Percentiles rank a stretch among this genome's conserved stretches.
Conservation (phyloP, 2,888 invertebrate species). For the Candidula unifasciata region DNA sequence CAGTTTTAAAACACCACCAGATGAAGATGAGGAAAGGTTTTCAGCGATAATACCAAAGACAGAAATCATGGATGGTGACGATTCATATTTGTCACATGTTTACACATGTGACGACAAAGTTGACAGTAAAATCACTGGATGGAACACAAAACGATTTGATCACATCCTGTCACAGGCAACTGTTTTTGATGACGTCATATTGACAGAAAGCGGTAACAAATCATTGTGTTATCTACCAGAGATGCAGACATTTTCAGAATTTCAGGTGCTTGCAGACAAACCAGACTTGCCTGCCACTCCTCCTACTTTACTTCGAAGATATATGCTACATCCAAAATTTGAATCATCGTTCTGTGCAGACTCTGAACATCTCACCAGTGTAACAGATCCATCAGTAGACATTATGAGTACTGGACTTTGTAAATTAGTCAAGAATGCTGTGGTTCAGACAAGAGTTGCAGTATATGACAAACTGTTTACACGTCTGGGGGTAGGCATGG, state of each 20-base stretch:
- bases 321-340: conserved; percentile 41
- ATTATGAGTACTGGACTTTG: conserved; percentile 33
- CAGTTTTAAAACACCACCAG: not conserved
- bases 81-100: conserved; percentile 16
- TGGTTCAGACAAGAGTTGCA: conserved; percentile 40
- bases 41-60: conserved; percentile 12
- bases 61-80: conserved; percentile 35
- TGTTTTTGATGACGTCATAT: conserved; percentile 47
- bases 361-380: conserved; percentile 9
- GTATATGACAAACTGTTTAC: conserved; percentile 51
- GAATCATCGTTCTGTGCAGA: conserved; percentile 43
- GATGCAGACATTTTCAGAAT: not conserved
- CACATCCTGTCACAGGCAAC: conserved; percentile 47
- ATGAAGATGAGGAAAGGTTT: conserved; percentile 16
- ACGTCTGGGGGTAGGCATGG: conserved; percentile 49
- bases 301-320: conserved; percentile 17
- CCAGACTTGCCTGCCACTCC: conserved; percentile 34
- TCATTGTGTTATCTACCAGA: conserved; percentile 32
- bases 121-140: not conserved
- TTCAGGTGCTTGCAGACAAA: conserved; percentile 13
- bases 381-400: conserved; percentile 9
- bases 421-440: conserved; percentile 47
- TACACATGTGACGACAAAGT: not conserved
- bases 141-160: conserved; percentile 39
- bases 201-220: conserved; percentile 11